These are phyloP conservation scores for Eptesicus fuscus DNA, from an alignment of 2,113 vertebrate species.

Conservation along the genomic window DNA sequence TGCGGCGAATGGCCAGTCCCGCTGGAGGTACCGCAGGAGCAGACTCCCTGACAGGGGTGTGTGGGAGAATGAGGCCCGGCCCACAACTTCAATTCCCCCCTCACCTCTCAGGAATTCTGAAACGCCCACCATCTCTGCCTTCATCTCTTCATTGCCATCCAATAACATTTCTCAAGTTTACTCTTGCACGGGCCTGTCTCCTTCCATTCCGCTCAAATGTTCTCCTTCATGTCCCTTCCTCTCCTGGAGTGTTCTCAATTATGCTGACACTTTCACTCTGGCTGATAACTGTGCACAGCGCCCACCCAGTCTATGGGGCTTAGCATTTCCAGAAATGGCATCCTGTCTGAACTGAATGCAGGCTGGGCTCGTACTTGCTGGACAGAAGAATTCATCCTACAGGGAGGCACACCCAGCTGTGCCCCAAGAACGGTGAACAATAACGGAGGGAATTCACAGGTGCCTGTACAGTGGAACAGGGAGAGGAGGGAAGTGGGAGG, in stretches of 20 bases:
- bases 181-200: neutral
- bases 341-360: neutral
- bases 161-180: neutral
- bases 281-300: neutral
- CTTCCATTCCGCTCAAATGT: slow-evolving; percentile 1
- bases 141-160: neutral
- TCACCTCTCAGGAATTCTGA: neutral
- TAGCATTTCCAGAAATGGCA: neutral
- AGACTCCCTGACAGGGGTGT: rapidly evolving
- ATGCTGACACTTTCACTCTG: neutral
- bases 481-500: neutral
- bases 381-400: neutral
- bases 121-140: neutral
- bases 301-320: neutral
- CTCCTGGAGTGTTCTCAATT: neutral
- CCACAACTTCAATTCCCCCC: too few species aligned
- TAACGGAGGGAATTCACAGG: neutral
- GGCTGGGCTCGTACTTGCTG: neutral
- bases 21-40: rapidly evolving
- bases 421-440: neutral
- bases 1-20: neutral
- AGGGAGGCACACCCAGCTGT: neutral
- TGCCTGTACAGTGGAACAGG: neutral
- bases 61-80: neutral
- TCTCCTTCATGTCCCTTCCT: slow-evolving; percentile 17